A percentile compares a stretch with the other conserved stretches of the same genome.
These are phyloP conservation scores for Eudorcas thomsonii DNA, from an alignment of 2,113 vertebrate species.

Conservation along the genomic window DNA sequence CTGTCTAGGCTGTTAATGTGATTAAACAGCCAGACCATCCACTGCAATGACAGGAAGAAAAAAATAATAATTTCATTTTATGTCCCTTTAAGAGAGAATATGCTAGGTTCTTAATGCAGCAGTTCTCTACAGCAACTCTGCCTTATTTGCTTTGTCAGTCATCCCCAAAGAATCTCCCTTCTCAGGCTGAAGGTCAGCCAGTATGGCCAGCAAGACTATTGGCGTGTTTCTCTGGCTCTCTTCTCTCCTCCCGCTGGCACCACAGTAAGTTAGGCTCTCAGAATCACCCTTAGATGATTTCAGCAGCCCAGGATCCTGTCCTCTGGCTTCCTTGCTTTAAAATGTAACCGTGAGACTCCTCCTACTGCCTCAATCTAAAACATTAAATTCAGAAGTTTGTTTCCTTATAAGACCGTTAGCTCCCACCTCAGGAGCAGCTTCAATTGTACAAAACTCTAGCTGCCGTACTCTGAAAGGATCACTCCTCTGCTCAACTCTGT, in stretches of 20 bases:
- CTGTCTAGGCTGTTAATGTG: neutral
- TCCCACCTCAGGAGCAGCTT: neutral
- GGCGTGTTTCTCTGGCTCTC: neutral
- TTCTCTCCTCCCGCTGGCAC: neutral
- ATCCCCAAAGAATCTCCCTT: neutral
- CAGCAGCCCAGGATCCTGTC: neutral
- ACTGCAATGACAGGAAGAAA: neutral
- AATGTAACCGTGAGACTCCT: neutral
- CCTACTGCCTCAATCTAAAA: neutral
- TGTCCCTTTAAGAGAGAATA: neutral
- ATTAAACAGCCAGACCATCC: neutral
- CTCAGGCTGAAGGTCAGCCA: neutral
- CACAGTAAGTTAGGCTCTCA: neutral
- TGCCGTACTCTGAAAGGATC: too few species aligned
- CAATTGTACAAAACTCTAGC: neutral
- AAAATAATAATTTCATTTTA: neutral
- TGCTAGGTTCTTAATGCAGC: neutral
- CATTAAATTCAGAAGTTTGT: neutral
- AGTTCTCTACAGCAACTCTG: neutral
- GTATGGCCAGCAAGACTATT: fast-evolving
- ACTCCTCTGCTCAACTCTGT: neutral
- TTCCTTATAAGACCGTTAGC: neutral
- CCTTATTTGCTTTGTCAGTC: neutral
- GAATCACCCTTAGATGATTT: neutral
- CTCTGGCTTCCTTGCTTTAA: neutral